Conservation (phyloP, 1,140 invertebrate species). For the Thalassaphorura encarpata region DNA sequence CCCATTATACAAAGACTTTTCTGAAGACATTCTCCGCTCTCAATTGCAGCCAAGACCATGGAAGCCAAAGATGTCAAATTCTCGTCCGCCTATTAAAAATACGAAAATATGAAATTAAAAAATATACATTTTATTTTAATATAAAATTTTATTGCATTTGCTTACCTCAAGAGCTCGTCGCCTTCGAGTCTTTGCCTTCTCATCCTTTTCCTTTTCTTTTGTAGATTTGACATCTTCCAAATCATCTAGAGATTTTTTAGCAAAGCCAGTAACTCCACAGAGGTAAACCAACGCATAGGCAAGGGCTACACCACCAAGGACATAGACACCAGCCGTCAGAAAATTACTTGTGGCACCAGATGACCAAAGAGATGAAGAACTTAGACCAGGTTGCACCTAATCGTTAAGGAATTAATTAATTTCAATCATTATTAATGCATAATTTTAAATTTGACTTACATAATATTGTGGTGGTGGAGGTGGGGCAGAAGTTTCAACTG, state of each 20-base stretch:
- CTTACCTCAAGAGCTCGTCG: constrained; percentile 10
- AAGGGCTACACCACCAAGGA: too few species aligned
- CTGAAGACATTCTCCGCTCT: constrained; percentile 30
- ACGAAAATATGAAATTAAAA: background rate
- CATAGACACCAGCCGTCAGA: too few species aligned
- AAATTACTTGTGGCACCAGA: too few species aligned
- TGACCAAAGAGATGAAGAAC: too few species aligned
- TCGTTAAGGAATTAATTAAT: background rate
- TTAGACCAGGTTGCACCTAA: background rate
- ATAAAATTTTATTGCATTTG: background rate
- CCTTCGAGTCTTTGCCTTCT: constrained; percentile 8
- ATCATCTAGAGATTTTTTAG: background rate
- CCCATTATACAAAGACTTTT: constrained; percentile 25
- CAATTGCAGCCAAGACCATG: constrained; percentile 24
- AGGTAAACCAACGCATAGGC: too few species aligned
- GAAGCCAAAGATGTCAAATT: constrained; percentile 22
- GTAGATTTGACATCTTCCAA: background rate
- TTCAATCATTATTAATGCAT: background rate
- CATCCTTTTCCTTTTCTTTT: background rate
- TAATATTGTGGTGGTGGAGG: background rate
- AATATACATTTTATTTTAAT: background rate
- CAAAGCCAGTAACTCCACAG: too few species aligned
- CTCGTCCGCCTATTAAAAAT: constrained; percentile 13
- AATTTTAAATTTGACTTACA: background rate
- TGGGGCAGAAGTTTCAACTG: background rate